Evolutionary conservation across 2,113 vertebrate species (phyloP), one percentile per base, ranked within the genome.

Genomic region (Tragelaphus buxtoni): DNA sequence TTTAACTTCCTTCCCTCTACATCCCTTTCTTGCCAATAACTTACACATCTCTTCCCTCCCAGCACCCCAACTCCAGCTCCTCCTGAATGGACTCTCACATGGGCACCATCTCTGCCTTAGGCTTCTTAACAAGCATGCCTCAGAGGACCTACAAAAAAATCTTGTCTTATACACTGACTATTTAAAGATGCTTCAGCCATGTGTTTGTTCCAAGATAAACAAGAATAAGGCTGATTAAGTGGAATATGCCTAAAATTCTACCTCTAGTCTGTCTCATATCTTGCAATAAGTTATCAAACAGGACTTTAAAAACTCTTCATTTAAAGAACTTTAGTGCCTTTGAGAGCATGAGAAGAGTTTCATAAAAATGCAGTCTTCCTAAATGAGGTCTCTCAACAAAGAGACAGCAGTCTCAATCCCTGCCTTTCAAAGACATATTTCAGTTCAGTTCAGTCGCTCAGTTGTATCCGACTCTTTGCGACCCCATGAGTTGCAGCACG

Each of bases 291-390:
- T 83, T 87, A 58, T 79, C 45, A 72, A 82, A 56, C 18, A 13
- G 11, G 16, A 16, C 7, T 45, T 49, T 42, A 18, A 16, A 47
- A 22, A 16, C 1, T 58, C 72, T 45, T 77, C 58, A 69, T 45
- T 77, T 82, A 94, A 92, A 90, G 45, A 94, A 95, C 32, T 80
- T 61, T 51, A 92, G 35, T 63, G 47, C 28, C 39, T 96, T 91
- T 91, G 77, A 91, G 24, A 95, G 13, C 45, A 61, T 35, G 9
- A 26, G 39, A 76, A 8, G 61, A 65, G 30, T 92, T 92, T 86
- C 56, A 32, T 76, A 94, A 94, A 30, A 4, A 72, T 24, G 26
- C 51, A n/a, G 28, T 72, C 65, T 61, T 92, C 49, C 49, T 90
- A 94, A 90, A 53, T 69, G 49, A 92, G 49, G 20, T 77, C 53